Conservation (phyloP, 2,888 invertebrate species). For the Agrotis clavis region DNA sequence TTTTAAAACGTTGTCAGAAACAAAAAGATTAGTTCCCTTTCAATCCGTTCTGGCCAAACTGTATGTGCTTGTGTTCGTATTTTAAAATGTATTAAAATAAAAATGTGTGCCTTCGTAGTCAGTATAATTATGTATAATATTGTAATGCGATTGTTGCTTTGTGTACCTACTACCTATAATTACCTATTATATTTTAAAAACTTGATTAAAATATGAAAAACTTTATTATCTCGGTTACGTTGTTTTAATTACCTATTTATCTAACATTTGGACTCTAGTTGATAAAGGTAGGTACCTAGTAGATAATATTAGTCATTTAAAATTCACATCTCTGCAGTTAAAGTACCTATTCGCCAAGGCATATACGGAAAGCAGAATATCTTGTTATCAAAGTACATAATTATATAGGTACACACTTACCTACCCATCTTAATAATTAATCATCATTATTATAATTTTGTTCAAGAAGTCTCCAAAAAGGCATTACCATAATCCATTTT, state of each 20-base stretch:
- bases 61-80: conserved; percentile 14
- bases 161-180: neutral
- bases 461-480: neutral
- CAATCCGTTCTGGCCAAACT: too few relatives aligned
- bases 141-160: conserved; percentile 19
- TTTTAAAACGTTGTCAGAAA: too few relatives aligned
- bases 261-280: neutral
- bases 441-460: neutral
- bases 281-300: neutral
- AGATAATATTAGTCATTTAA: neutral
- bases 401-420: neutral
- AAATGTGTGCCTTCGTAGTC: conserved; percentile 45
- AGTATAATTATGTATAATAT: conserved; percentile 6
- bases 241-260: conserved; percentile 12
- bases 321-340: neutral
- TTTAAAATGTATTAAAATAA: conserved; percentile 13
- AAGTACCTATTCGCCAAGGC: neutral
- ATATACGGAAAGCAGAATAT: neutral
- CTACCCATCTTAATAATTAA: neutral
- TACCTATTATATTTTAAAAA: conserved; percentile 11
- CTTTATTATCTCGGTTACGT: neutral
- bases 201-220: conserved; percentile 11
- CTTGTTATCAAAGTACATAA: too few relatives aligned
- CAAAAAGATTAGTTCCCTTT: too few relatives aligned
- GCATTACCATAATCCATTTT: conserved; percentile 4